A percentile compares a stretch with the other conserved stretches of the same genome.
phyloP scores from a whole-genome alignment of 1,140 invertebrate species.

The Mizuhopecten yessoensis region DNA sequence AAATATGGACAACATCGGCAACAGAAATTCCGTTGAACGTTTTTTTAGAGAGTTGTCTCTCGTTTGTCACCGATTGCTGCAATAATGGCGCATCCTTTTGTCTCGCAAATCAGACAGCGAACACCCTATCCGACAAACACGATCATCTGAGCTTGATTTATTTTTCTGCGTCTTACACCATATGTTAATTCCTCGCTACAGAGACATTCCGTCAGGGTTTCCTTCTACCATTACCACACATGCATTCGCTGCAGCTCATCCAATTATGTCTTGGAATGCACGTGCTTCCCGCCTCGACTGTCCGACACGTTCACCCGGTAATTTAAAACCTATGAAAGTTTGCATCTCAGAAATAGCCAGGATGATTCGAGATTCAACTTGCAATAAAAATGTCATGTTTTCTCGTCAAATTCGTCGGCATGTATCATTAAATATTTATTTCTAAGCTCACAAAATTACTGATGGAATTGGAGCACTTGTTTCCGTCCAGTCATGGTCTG shows the following conservation, averaged over 20 bases:
- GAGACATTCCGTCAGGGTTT: background rate
- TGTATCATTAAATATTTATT: slow-evolving; percentile 40
- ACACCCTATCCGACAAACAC: background rate
- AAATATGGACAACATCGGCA: background rate
- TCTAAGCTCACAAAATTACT: background rate
- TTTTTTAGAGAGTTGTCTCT: background rate
- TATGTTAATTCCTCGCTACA: background rate
- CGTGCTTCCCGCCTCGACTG: slow-evolving; percentile 36
- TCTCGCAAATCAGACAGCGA: slow-evolving; percentile 29
- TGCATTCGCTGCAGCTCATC: slow-evolving; percentile 22
- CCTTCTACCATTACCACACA: background rate
- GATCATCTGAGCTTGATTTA: background rate
- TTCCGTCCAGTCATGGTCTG: background rate
- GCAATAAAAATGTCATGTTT: slow-evolving; percentile 17
- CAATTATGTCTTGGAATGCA: slow-evolving; percentile 25
- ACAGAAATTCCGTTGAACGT: background rate
- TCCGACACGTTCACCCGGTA: slow-evolving; percentile 20
- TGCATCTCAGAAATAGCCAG: slow-evolving; percentile 19
- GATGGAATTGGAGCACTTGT: background rate
- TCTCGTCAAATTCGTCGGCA: background rate
- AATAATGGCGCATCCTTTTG: background rate
- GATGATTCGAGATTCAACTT: slow-evolving; percentile 7
- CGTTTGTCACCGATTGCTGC: background rate
- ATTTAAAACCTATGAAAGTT: slow-evolving; percentile 36
- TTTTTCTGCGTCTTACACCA: background rate